Evolutionary conservation across 2,113 vertebrate genomes (phyloP).

Genomic region (Stegostoma tigrinum): DNA sequence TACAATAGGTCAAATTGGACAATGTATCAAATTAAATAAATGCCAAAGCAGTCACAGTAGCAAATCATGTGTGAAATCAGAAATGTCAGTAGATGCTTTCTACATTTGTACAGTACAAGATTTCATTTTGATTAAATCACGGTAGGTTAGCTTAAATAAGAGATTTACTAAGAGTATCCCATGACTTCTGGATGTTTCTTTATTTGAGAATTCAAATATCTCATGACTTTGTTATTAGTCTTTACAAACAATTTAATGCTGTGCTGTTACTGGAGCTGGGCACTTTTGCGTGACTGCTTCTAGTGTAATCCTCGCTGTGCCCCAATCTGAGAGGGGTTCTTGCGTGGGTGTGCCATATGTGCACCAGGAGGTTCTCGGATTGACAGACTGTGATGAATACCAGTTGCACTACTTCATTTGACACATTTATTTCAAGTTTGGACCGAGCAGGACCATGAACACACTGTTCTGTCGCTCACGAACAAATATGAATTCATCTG

Average conservation of each 20-base stretch:
- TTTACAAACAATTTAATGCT: not conserved
- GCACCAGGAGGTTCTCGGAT: not conserved
- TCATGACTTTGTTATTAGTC: not conserved
- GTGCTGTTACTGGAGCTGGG: not conserved
- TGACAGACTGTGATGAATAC: not conserved
- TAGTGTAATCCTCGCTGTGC: no score
- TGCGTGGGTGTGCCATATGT: not conserved
- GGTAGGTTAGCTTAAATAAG: not conserved
- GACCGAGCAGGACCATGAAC: no score
- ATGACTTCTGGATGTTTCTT: not conserved
- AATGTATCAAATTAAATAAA: conserved; percentile 22
- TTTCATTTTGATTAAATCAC: not conserved
- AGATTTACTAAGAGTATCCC: not conserved
- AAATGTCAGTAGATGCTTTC: conserved; percentile 1
- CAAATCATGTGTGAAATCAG: conserved; percentile 30
- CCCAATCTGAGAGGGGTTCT: not conserved
- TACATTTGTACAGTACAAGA: not conserved
- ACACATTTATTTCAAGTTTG: not conserved
- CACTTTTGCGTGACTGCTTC: not conserved
- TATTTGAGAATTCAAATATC: not conserved
- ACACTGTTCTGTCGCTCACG: no score
- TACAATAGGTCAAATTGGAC: not conserved
- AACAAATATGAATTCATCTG: no score
- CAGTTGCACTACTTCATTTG: not conserved
- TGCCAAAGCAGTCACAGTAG: not conserved